phyloP scores from a whole-genome alignment of 1,140 invertebrate species.

The Drosophila kepulauana region DNA sequence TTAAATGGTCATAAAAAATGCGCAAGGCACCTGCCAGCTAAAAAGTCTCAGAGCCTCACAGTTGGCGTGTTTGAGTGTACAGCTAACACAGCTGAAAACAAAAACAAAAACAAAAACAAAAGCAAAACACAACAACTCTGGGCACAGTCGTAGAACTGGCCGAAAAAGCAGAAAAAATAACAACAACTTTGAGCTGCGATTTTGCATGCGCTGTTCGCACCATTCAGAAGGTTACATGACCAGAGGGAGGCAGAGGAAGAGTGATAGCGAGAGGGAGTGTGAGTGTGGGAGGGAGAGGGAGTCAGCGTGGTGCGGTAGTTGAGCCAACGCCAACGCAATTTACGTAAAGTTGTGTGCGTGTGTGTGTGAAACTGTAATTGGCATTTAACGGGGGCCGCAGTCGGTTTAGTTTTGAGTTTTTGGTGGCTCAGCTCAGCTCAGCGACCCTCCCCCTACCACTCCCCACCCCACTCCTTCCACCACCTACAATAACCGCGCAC shows the following conservation, averaged over 20 bases:
- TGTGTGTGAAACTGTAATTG: slow-evolving; percentile 39
- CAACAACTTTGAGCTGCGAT: slow-evolving; percentile 39
- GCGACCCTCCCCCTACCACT: slow-evolving; percentile 22
- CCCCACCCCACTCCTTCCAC: slow-evolving; percentile 23
- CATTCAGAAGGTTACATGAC: slow-evolving; percentile 71
- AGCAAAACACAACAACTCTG: slow-evolving; percentile 11
- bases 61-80: neutral
- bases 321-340: slow-evolving; percentile 33
- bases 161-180: slow-evolving; percentile 29
- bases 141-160: slow-evolving; percentile 54
- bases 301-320: neutral
- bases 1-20: slow-evolving; percentile 71
- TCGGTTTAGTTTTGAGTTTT: neutral
- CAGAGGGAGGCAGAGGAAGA: neutral
- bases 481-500: slow-evolving; percentile 18
- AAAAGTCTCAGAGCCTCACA: neutral
- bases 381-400: slow-evolving; percentile 30
- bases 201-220: slow-evolving; percentile 67
- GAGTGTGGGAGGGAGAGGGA: neutral
- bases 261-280: neutral
- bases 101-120: no score
- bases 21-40: slow-evolving; percentile 40
- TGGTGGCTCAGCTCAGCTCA: neutral
- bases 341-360: slow-evolving; percentile 34
- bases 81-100: no score